A percentile compares a stretch with the other conserved stretches of the same genome.
phyloP scores from a whole-genome alignment of 2,113 vertebrate species.

The Saccopteryx bilineata region DNA sequence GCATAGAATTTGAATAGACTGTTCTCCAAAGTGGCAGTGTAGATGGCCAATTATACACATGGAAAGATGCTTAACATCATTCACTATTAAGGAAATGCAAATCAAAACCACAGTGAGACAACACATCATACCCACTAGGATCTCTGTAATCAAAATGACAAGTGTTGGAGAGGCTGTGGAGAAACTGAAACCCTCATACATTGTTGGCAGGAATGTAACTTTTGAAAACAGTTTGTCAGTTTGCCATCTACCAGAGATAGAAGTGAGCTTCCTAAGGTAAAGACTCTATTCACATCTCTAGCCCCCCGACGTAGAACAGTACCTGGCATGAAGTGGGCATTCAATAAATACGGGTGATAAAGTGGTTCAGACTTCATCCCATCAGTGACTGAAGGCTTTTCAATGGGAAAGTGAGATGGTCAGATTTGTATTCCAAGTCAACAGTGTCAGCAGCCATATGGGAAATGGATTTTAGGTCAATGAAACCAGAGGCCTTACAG shows the following conservation, averaged over 20 bases:
- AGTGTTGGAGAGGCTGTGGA: background rate
- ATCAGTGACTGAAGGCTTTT: background rate
- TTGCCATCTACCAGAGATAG: background rate
- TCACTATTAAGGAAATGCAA: slow-evolving; percentile 1
- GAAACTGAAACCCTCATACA: background rate
- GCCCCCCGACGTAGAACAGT: background rate
- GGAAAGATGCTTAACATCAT: background rate
- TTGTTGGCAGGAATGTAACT: background rate
- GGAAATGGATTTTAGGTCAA: background rate
- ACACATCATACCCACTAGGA: background rate
- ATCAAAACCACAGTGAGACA: background rate
- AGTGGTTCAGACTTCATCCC: background rate
- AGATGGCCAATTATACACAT: background rate
- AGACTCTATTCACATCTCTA: background rate
- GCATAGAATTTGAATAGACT: background rate
- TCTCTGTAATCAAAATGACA: background rate
- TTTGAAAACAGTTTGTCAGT: background rate
- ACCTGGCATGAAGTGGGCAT: background rate
- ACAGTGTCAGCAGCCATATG: background rate
- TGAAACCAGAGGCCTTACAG: background rate
- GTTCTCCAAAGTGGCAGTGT: background rate
- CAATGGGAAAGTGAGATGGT: background rate
- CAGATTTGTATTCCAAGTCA: background rate
- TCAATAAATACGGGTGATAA: background rate
- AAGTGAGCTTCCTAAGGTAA: background rate